Evolutionary conservation across 2,888 invertebrate genomes (phyloP), one percentile per base, ranked within the genome.

Genomic region (Amphiduros pacificus): DNA sequence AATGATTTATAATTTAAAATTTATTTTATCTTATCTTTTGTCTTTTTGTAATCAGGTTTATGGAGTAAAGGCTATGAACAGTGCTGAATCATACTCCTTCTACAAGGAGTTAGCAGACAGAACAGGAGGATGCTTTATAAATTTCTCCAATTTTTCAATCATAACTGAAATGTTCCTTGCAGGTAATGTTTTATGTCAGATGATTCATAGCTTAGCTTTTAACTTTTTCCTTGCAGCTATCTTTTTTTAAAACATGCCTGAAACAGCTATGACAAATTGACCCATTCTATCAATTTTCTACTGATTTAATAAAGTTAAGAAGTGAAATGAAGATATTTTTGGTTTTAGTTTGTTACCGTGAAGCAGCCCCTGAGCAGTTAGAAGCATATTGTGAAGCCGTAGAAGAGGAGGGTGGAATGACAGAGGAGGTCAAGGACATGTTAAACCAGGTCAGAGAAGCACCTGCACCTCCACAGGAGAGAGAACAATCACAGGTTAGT

Each of bases 151-250:
- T 60, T 75, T 79, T 56, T 66, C 65, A 50, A 68, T 77, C 44
- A 78, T 79, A 56, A 76, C 75, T 53, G 77, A 78, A 62, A 78
- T 79, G 78, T 78, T 79, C 59, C 65, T 79, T 20, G 79, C 78
- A 59, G 77, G 78, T 78, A 69, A 56, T 14, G 31, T n/a, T n/a
- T n/a, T n/a, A n/a, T n/a, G n/a, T n/a, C n/a, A n/a, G n/a, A n/a
- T n/a, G n/a, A n/a, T n/a, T n/a, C n/a, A n/a, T n/a, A n/a, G n/a
- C n/a, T n/a, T n/a, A n/a, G n/a, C n/a, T n/a, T n/a, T n/a, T n/a
- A n/a, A n/a, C n/a, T n/a, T n/a, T n/a, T n/a, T n/a, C n/a, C n/a
- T n/a, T n/a, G n/a, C n/a, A n/a, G n/a, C n/a, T n/a, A n/a, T n/a
- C n/a, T n/a, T n/a, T n/a, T n/a, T n/a, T n/a, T n/a, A n/a, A n/a